These are phyloP conservation scores for Sialia sialis DNA, from an alignment of 2,113 vertebrate genomes.

Conservation along the genomic window DNA sequence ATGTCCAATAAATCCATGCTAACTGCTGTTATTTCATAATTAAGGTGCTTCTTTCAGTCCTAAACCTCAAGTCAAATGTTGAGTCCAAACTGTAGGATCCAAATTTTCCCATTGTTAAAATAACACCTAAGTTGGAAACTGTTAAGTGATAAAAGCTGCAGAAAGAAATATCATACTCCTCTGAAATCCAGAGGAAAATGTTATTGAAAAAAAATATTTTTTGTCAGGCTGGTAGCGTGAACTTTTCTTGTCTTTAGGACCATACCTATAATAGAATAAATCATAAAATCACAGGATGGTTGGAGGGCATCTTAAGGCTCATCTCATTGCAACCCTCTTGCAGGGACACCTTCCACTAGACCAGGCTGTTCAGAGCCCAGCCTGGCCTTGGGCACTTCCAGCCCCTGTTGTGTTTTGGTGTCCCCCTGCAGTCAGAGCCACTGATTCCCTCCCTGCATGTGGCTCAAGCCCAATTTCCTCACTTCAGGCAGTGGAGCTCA, in stretches of 20 bases:
- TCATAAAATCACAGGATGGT: neutral
- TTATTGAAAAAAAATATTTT: neutral
- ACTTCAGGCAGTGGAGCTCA: neutral
- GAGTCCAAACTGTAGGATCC: neutral
- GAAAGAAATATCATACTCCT: neutral
- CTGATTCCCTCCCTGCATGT: accelerated
- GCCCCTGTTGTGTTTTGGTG: neutral
- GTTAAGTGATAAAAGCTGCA: neutral
- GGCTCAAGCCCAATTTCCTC: neutral
- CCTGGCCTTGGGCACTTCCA: neutral
- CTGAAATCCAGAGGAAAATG: neutral
- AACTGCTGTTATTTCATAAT: neutral
- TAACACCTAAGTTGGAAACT: neutral
- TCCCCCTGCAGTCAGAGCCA: neutral
- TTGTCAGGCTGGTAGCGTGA: neutral
- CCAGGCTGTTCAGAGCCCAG: neutral
- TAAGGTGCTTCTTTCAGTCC: neutral
- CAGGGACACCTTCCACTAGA: neutral
- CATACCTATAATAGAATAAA: neutral
- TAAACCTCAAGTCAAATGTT: neutral
- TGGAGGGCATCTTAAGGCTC: neutral
- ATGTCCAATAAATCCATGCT: neutral
- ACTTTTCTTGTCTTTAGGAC: neutral
- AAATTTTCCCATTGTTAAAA: neutral
- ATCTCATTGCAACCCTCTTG: neutral